phyloP scores from a whole-genome alignment of 2,888 invertebrate genomes.

The Prosopocoilus inquinatus region DNA sequence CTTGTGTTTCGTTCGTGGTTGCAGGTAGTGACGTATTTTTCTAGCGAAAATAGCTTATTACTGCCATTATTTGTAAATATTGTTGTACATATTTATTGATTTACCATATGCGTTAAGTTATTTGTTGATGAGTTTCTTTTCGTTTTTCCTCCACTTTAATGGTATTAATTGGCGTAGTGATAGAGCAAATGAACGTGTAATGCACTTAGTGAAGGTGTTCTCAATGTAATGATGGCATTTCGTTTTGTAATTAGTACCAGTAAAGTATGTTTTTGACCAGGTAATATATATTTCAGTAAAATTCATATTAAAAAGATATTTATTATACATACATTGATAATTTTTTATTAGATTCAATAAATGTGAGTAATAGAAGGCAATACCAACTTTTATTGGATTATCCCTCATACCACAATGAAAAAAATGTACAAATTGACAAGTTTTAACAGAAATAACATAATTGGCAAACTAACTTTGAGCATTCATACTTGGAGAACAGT shows the following conservation, averaged over 20 bases:
- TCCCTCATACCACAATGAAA: no score
- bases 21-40: constrained; percentile 10
- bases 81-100: constrained; percentile 17
- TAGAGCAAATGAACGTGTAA: no score
- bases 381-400: neutral
- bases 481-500: neutral
- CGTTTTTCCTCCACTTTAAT: constrained; percentile 17
- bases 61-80: constrained; percentile 26
- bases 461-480: neutral
- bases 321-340: constrained; percentile 30
- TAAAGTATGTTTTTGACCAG: constrained; percentile 20
- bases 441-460: no score
- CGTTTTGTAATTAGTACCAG: constrained; percentile 20
- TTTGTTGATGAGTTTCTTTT: constrained; percentile 2
- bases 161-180: constrained; percentile 22
- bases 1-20: constrained; percentile 2
- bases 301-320: constrained; percentile 28
- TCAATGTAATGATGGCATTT: no score
- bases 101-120: constrained; percentile 2
- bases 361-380: constrained; percentile 25
- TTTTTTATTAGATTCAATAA: constrained; percentile 33
- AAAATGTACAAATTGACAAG: neutral
- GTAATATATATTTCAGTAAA: constrained; percentile 24
- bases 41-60: constrained; percentile 24
- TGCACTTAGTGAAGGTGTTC: no score